Evolutionary conservation across 2,797 vertebrate genomes (phyloP).

Genomic region (Halcyon badia): DNA sequence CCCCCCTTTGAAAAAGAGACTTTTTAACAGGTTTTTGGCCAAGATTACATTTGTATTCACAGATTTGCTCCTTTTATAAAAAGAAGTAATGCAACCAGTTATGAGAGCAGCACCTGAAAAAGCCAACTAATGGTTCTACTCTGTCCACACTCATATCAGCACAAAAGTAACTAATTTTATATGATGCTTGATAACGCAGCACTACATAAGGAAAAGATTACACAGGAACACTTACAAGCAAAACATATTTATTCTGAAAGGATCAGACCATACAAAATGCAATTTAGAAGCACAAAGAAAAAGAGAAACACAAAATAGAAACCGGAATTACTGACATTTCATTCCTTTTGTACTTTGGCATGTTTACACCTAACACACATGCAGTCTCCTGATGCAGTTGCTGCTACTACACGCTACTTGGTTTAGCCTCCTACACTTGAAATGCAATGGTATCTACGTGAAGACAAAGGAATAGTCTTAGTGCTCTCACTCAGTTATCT

Average conservation of each 20-base stretch:
- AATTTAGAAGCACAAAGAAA: neutral
- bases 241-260: neutral
- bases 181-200: neutral
- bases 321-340: neutral
- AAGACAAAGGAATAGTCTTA: neutral
- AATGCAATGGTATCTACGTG: neutral
- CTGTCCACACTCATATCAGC: neutral
- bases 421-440: neutral
- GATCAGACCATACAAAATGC: neutral
- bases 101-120: constrained; percentile 2
- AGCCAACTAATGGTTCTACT: neutral
- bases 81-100: neutral
- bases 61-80: neutral
- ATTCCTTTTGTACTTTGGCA: neutral
- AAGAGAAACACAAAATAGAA: neutral
- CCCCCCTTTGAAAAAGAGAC: neutral
- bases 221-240: neutral
- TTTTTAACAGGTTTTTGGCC: constrained; percentile 12
- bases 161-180: constrained; percentile 23
- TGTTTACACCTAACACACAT: neutral
- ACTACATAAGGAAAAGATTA: neutral
- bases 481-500: neutral
- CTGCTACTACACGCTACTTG: neutral
- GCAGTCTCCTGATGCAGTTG: neutral
- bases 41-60: constrained; percentile 25